phyloP scores from a whole-genome alignment of 2,888 invertebrate genomes.

The Slavum lentiscoides region DNA sequence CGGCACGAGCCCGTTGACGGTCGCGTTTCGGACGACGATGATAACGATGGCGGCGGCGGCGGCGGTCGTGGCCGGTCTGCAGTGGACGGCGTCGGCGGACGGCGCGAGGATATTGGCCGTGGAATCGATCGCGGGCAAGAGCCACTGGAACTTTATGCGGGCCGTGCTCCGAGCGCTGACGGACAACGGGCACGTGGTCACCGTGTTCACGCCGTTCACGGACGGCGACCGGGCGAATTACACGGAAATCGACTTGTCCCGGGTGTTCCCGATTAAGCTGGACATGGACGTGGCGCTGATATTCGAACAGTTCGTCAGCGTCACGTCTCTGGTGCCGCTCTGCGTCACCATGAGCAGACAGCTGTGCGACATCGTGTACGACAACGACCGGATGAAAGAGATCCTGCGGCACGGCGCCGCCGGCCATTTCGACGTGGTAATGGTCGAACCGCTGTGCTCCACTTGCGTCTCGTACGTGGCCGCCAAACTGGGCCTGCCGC shows the following conservation, averaged over 20 bases:
- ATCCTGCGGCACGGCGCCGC: conserved; percentile 53
- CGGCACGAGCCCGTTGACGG: too few species aligned
- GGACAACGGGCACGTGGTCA: conserved; percentile 20
- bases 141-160: conserved; percentile 43
- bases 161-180: conserved; percentile 24
- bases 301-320: background rate
- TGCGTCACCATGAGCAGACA: background rate
- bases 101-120: conserved; percentile 18
- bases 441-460: conserved; percentile 56
- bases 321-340: background rate
- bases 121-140: conserved; percentile 37
- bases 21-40: background rate
- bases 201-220: conserved; percentile 38
- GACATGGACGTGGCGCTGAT: conserved; percentile 10
- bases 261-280: conserved; percentile 7
- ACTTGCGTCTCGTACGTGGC: conserved; percentile 20
- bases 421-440: conserved; percentile 40
- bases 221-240: conserved; percentile 40
- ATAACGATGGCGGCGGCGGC: background rate
- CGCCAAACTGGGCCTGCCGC: conserved; percentile 9
- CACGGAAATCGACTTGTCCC: conserved; percentile 28
- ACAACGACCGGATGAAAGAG: conserved; percentile 56
- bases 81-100: background rate
- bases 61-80: background rate
- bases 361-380: conserved; percentile 15